Conservation (phyloP, 2,888 invertebrate genomes). For the Barypeithes pellucidus region DNA sequence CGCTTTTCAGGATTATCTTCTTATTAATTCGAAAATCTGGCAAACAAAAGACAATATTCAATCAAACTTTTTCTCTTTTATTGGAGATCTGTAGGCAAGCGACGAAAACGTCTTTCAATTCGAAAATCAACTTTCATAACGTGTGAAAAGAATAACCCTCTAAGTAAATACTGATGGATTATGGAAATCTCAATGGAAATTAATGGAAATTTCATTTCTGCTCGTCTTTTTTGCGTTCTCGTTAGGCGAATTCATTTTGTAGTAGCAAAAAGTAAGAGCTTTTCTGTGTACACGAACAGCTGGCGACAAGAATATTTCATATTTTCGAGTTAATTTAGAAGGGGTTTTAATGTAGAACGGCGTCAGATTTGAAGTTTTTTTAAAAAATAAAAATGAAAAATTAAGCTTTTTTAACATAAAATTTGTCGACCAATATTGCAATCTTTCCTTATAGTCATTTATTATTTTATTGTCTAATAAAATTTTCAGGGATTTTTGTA, state of each 20-base stretch:
- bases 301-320: conserved; percentile 39
- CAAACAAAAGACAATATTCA: not conserved
- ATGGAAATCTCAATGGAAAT: conserved; percentile 43
- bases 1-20: too few relatives aligned
- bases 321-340: conserved; percentile 36
- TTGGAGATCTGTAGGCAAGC: conserved; percentile 3
- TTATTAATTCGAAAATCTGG: not conserved
- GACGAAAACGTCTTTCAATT: conserved; percentile 25
- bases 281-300: conserved; percentile 38
- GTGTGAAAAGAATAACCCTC: conserved; percentile 39
- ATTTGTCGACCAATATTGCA: not conserved
- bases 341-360: conserved; percentile 29
- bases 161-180: conserved; percentile 41
- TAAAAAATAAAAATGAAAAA: conserved; percentile 1
- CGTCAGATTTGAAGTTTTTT: conserved; percentile 16
- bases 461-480: too few relatives aligned
- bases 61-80: not conserved
- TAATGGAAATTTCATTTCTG: conserved; percentile 40
- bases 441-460: too few relatives aligned
- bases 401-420: not conserved
- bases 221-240: conserved; percentile 36
- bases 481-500: too few relatives aligned
- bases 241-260: conserved; percentile 38
- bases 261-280: conserved; percentile 40
- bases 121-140: conserved; percentile 27